Evolutionary conservation across 2,797 vertebrate species (phyloP).

Genomic region (Tenualosa thibaudeaui): DNA sequence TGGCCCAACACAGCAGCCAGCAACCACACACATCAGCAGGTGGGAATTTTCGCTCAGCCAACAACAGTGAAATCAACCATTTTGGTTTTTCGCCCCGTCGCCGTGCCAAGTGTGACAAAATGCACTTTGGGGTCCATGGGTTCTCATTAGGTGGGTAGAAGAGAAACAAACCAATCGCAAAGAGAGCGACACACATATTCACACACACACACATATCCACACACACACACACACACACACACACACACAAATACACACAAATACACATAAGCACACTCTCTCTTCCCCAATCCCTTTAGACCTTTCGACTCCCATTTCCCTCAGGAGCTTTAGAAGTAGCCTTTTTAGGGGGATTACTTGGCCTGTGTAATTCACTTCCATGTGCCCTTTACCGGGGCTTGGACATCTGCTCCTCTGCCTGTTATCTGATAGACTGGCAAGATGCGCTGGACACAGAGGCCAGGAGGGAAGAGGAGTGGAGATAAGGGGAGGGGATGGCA

Average conservation of each 20-base stretch:
- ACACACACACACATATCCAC: not conserved
- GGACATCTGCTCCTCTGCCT: slow-evolving; percentile 10
- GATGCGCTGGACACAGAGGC: slow-evolving; percentile 36
- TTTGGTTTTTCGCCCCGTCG: not conserved
- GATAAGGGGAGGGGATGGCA: not conserved
- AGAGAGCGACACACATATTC: no score
- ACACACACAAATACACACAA: not conserved
- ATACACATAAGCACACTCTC: not conserved
- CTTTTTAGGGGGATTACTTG: slow-evolving; percentile 31
- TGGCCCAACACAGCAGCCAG: not conserved
- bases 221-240: slow-evolving; percentile 9
- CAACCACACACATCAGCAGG: not conserved
- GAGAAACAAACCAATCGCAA: no score
- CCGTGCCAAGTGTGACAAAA: not conserved
- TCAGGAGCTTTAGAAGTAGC: slow-evolving; percentile 25
- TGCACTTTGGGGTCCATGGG: not conserved
- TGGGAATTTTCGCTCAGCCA: not conserved
- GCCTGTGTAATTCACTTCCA: slow-evolving; percentile 30
- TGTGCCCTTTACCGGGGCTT: not conserved
- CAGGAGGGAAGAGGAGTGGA: not conserved
- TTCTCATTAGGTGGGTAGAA: not conserved
- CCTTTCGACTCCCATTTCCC: slow-evolving; percentile 18
- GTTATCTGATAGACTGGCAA: slow-evolving; percentile 38
- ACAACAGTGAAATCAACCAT: not conserved
- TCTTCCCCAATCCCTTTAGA: not conserved